Percentiles rank a stretch among this genome's conserved stretches.
Evolutionary conservation across 2,888 invertebrate genomes (phyloP).

Genomic region (Neoitamus cyanurus): DNA sequence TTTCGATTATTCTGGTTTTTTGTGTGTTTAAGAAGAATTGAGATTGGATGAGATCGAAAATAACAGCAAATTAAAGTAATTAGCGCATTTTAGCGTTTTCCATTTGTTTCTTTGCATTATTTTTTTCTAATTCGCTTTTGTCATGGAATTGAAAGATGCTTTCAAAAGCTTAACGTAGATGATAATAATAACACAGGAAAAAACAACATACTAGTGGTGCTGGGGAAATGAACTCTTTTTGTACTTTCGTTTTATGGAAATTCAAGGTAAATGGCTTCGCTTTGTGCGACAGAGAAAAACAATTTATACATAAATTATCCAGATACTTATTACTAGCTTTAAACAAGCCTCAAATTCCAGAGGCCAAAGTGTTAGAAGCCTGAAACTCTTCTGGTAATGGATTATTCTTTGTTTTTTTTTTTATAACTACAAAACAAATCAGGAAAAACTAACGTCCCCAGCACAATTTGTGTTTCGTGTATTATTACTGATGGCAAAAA

Average conservation of each 20-base stretch:
- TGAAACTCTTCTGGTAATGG: no score
- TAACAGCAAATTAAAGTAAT: conserved; percentile 21
- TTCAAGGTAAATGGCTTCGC: no score
- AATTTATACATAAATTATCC: no score
- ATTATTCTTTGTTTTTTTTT: no score
- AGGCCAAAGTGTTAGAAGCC: no score
- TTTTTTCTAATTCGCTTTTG: background rate
- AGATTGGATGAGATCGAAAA: conserved; percentile 42
- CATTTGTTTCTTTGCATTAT: background rate
- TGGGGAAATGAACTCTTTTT: no score
- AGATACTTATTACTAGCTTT: no score
- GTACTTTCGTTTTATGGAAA: no score
- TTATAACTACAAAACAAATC: no score
- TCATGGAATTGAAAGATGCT: background rate
- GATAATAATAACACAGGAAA: background rate
- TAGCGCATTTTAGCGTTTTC: background rate
- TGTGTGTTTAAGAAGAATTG: conserved; percentile 16
- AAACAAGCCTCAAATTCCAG: no score
- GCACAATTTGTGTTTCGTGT: background rate
- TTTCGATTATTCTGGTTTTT: background rate
- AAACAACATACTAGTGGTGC: background rate
- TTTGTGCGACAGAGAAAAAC: no score
- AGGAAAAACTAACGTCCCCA: no score
- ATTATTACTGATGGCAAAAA: background rate
- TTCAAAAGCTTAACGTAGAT: background rate